These are phyloP conservation scores for Amiota minor DNA, from an alignment of 2,888 invertebrate species.

Conservation along the genomic window DNA sequence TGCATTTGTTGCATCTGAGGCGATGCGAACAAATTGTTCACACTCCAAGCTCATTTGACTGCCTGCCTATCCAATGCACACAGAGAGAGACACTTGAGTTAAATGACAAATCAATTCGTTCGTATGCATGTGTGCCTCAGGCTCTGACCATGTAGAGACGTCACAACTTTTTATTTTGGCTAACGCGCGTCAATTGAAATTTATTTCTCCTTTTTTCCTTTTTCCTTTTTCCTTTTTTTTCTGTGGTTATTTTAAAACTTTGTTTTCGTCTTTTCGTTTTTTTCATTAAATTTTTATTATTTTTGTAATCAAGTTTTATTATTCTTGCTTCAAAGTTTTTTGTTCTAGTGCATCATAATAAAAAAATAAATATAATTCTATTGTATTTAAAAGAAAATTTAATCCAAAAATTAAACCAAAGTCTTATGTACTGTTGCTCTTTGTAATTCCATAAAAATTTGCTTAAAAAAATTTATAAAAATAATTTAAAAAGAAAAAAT, in stretches of 20 bases:
- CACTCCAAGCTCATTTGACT: not conserved
- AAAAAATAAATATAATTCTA: not conserved
- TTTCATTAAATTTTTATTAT: not conserved
- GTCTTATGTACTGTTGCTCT: conserved; percentile 29
- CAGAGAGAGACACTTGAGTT: too few relatives aligned
- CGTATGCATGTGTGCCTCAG: too few relatives aligned
- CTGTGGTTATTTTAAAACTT: not conserved
- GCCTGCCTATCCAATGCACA: not conserved
- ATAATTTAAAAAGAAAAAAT: not conserved
- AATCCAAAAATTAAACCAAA: not conserved
- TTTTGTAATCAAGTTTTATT: not conserved
- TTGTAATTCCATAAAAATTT: conserved; percentile 5
- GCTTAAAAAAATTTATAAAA: conserved; percentile 5
- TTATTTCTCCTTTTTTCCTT: not conserved
- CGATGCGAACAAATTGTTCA: not conserved
- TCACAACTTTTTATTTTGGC: not conserved
- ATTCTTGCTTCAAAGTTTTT: not conserved
- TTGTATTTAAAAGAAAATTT: not conserved
- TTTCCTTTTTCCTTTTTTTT: not conserved
- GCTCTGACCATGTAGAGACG: not conserved
- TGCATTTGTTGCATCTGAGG: conserved; percentile 24
- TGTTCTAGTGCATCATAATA: not conserved
- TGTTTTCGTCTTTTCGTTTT: not conserved
- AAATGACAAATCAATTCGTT: too few relatives aligned
- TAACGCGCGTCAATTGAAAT: conserved; percentile 3